Conservation (phyloP, 35 echinoderm and acorn worm genomes). For the Chiridota heheva region DNA sequence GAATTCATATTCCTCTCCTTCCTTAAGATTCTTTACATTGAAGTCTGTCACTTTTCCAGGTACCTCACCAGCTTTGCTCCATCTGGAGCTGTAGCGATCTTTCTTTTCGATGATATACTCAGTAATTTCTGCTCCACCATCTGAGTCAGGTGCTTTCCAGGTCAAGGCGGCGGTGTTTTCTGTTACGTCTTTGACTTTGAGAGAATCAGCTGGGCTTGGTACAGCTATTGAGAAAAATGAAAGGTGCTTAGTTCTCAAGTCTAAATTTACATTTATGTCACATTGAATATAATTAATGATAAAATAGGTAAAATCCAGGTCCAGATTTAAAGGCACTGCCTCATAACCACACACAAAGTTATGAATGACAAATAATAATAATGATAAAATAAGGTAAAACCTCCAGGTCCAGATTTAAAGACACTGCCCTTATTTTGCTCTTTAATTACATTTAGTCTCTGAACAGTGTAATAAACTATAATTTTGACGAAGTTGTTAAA, state of each 20-base stretch:
- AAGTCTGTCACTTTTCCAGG: constrained; percentile 55
- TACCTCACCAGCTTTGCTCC: constrained; percentile 57
- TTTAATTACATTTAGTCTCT: too few relatives aligned
- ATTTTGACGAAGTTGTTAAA: too few relatives aligned
- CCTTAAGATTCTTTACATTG: constrained; percentile 59
- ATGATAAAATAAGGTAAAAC: too few relatives aligned
- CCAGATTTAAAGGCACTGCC: too few relatives aligned
- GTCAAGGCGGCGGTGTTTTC: constrained; percentile 49
- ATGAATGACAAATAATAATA: too few relatives aligned
- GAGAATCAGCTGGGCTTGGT: constrained; percentile 58
- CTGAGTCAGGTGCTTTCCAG: constrained; percentile 71
- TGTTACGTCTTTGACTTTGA: constrained; percentile 54
- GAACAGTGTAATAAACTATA: too few relatives aligned
- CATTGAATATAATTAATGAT: too few relatives aligned
- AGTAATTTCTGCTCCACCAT: constrained; percentile 71
- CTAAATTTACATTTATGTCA: too few relatives aligned
- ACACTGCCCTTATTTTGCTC: too few relatives aligned
- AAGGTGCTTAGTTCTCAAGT: background rate
- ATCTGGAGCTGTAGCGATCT: constrained; percentile 58
- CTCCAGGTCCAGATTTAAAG: too few relatives aligned
- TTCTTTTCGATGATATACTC: constrained; percentile 90
- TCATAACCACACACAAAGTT: too few relatives aligned
- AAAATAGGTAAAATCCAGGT: too few relatives aligned
- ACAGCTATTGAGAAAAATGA: constrained; percentile 39
- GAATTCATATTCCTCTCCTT: constrained; percentile 83